Evolutionary conservation across 2,113 vertebrate genomes (phyloP), one percentile per base, ranked within the genome.

Genomic region (Cryptotis parvus): DNA sequence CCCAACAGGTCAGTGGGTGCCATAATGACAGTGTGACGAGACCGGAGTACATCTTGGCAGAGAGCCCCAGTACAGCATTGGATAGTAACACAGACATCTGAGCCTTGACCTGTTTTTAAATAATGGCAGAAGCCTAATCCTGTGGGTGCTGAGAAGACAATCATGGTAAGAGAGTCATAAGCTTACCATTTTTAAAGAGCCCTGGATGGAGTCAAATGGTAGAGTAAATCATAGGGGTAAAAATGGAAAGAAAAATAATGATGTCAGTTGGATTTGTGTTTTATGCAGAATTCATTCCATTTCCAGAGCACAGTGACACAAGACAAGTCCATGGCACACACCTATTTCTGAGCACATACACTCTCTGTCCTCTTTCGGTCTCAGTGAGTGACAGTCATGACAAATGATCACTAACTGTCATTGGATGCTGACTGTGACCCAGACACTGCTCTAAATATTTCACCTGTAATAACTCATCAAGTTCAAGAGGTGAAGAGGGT

Each of bases 261-360:
- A 58, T 18, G 22, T 58, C 22, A 24, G 18, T 7, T 58, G 39
- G 39, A 84, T 3, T 8, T 27, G 39, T 45, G 27, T 31, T 78
- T 39, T 3, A 81, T 24, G 33, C 72, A 92, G 39, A 94, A 72
- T 1, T 68, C 65, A 18, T 15, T 68, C 37, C 52, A 69, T 43
- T 20, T 43, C 29, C 26, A 10, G 20, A 2, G 12, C 49, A 26
- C 45, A 49, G 45, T 12, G 9, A 49, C 26, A 18, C 4, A 27
- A 1, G 6, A 43, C 27, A 52, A 11, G 31, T 0, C 1, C 7
- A 24, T 35, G 14, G 0, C n/a, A 29, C 9, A n/a, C 22, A 39
- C 15, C 52, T 3, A 0, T 5, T 4, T 0, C 4, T 29, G 14
- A 65, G 9, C 63, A 65, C 63, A 61, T 0, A 22, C 33, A 26